phyloP scores from a whole-genome alignment of 2,888 invertebrate species.

The Salticus scenicus region DNA sequence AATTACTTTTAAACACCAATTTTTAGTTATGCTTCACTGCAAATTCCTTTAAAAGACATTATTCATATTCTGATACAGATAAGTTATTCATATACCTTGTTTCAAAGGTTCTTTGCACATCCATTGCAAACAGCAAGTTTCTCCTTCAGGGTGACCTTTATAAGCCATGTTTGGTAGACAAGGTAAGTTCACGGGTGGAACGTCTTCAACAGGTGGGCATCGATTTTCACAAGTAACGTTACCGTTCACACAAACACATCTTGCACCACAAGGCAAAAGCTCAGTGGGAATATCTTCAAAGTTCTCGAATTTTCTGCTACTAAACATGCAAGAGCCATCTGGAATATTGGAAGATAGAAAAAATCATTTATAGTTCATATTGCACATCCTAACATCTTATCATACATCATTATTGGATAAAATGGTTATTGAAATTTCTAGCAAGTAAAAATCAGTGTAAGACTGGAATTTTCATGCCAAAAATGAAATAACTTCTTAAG shows the following conservation, averaged over 20 bases:
- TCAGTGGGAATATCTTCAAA: conserved; percentile 88
- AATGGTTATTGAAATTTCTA: too few species aligned
- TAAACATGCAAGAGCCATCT: conserved; percentile 87
- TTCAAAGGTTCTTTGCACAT: conserved; percentile 75
- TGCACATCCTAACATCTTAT: too few species aligned
- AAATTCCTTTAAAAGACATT: too few species aligned
- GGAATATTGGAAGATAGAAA: conserved; percentile 79
- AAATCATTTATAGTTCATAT: too few species aligned
- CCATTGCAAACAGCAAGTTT: conserved; percentile 92
- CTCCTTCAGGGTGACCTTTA: conserved; percentile 82
- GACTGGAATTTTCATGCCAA: too few species aligned
- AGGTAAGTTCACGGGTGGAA: conserved; percentile 84
- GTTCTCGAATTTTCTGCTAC: conserved; percentile 82
- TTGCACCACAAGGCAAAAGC: conserved; percentile 85
- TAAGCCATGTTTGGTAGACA: conserved; percentile 83
- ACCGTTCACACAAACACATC: conserved; percentile 91
- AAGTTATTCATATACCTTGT: too few species aligned
- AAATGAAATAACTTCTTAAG: too few species aligned
- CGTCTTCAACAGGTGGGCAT: conserved; percentile 85
- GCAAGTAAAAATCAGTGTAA: too few species aligned
- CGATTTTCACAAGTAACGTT: conserved; percentile 88
- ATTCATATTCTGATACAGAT: conserved; percentile 1
- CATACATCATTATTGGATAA: too few species aligned
- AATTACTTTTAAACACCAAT: too few species aligned
- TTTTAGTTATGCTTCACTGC: too few species aligned